phyloP scores from a whole-genome alignment of 2,113 vertebrate genomes.

The Isurus oxyrinchus region DNA sequence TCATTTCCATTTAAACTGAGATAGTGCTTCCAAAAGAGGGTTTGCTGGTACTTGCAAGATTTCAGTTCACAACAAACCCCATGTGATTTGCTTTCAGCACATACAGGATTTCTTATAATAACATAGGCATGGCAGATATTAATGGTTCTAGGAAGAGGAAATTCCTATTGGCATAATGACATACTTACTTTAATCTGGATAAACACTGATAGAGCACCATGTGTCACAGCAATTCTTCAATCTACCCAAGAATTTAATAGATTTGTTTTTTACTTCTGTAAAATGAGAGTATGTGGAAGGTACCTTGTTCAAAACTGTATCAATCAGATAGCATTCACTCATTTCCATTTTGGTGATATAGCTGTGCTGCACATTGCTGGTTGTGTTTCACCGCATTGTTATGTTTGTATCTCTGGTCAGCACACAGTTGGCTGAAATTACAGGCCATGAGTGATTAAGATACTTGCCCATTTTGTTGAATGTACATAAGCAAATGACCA shows the following conservation, averaged over 20 bases:
- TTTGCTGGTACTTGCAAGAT: background rate
- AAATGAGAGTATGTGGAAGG: background rate
- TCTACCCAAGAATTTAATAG: conserved; percentile 21
- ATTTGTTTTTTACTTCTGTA: background rate
- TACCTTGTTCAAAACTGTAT: background rate
- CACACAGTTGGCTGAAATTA: background rate
- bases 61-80: conserved; percentile 19
- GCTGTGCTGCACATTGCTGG: background rate
- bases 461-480: background rate
- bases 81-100: conserved; percentile 28
- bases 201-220: conserved; percentile 17
- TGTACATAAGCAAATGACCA: background rate
- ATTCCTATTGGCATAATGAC: conserved; percentile 27
- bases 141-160: conserved; percentile 31
- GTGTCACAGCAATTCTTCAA: conserved; percentile 27
- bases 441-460: background rate
- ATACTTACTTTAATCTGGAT: conserved; percentile 35
- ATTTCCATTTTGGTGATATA: background rate
- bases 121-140: conserved; percentile 21
- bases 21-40: conserved; percentile 7
- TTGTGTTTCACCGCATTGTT: background rate
- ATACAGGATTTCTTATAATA: conserved; percentile 32
- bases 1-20: background rate
- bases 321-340: background rate
- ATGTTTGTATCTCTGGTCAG: background rate